These are phyloP conservation scores for Ophthalmolycus amberensis DNA, from an alignment of 2,113 vertebrate genomes.

Conservation along the genomic window DNA sequence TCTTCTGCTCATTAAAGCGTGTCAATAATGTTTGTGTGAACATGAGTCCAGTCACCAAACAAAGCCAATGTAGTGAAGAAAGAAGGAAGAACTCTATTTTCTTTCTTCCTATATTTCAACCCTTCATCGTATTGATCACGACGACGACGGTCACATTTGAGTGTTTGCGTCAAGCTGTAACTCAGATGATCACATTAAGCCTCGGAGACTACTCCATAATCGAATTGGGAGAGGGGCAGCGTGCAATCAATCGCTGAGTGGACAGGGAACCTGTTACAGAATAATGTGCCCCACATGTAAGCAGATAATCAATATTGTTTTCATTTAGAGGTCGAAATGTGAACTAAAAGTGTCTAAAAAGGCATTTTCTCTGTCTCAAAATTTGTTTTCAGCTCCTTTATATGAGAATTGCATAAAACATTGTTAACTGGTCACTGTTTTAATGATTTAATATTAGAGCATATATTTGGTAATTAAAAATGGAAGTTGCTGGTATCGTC, in stretches of 20 bases:
- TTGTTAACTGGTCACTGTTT: background rate
- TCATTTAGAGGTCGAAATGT: background rate
- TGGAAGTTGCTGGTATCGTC: background rate
- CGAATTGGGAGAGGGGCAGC: slow-evolving; percentile 9
- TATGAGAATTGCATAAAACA: background rate
- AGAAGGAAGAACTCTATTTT: background rate
- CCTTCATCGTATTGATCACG: background rate
- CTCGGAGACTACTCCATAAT: background rate
- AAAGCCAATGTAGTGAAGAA: background rate
- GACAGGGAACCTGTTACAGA: background rate
- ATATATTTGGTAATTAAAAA: background rate
- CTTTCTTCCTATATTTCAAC: background rate
- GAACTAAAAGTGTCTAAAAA: background rate
- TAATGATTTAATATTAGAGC: background rate
- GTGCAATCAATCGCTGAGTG: background rate
- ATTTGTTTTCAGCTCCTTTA: background rate
- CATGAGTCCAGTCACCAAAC: slow-evolving; percentile 5
- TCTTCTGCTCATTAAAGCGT: slow-evolving; percentile 2
- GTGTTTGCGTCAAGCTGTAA: slow-evolving; percentile 13
- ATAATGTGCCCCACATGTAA: background rate
- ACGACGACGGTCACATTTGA: background rate
- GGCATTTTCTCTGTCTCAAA: background rate
- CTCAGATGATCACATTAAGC: slow-evolving; percentile 23
- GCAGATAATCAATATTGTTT: background rate
- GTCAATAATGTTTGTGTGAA: background rate